Evolutionary conservation across 2,113 vertebrate species (phyloP), one percentile per base, ranked within the genome.

Genomic region (Sapajus apella): DNA sequence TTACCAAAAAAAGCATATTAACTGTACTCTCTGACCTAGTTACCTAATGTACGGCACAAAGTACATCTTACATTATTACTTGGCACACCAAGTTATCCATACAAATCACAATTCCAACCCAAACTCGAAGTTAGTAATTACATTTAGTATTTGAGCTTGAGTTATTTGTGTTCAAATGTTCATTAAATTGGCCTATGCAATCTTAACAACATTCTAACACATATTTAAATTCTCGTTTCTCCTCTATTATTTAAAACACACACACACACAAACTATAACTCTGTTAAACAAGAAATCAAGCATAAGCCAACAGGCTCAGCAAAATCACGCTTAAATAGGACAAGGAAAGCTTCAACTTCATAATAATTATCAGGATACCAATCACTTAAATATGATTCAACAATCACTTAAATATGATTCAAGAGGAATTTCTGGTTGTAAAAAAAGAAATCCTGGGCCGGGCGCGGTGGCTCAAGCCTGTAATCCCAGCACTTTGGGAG

Each of bases 31-130:
- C 68, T 97, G 64, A 83, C 50, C 16, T 55, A 95, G 82, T 92
- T 94, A 98, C 11, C 61, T 0, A 87, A 30, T 56, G 73, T 25
- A 89, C n/a, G 58, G 79, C 77, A 96, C 13, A 16, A 77, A 83
- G 61, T 87, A 40, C 13, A 16, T 40, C 27, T 79, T 66, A 88
- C 3, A 91, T 27, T 6, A 91, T 27, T 76, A 75, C 37, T 72
- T 88, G 77, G 66, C 77, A 97, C 40, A 84, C 14, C 55, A 95
- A 90, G 32, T 90, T 72, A 94, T 30, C 81, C 68, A 94, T 6
- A 95, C 47, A 96, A 96, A 95, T 66, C 89, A 95, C 30, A 95
- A 87, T 89, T 82, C 85, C 90, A 95, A 96, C 25, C 56, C 66
- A 95, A 96, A 95, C 18, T 81, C n/a, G 32, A 92, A 79, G 9